Evolutionary conservation across 2,797 vertebrate species (phyloP).

Genomic region (Thaleichthys pacificus): DNA sequence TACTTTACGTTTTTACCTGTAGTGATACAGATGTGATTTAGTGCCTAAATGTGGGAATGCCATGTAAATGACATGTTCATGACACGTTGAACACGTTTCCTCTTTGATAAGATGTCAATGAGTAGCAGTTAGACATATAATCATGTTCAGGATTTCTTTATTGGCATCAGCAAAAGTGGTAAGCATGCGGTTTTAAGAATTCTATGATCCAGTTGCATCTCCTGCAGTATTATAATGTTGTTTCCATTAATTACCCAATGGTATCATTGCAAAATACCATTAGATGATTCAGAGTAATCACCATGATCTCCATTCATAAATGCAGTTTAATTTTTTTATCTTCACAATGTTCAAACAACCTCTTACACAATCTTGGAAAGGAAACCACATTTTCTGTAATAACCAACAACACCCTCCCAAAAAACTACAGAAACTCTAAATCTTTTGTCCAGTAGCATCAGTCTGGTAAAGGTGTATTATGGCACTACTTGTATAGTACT

Average conservation of each 20-base stretch:
- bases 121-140: neutral
- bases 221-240: slow-evolving; percentile 45
- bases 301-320: slow-evolving; percentile 56
- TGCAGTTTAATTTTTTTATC: slow-evolving; percentile 44
- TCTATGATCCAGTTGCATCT: slow-evolving; percentile 61
- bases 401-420: slow-evolving; percentile 32
- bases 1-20: too few relatives aligned
- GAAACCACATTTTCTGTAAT: slow-evolving; percentile 43
- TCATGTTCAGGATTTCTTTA: slow-evolving; percentile 71
- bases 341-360: slow-evolving; percentile 46
- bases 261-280: slow-evolving; percentile 48
- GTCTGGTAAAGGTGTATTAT: slow-evolving; percentile 43
- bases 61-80: too few relatives aligned
- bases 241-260: slow-evolving; percentile 41
- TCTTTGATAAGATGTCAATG: neutral
- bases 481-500: slow-evolving; percentile 48
- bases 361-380: slow-evolving; percentile 46
- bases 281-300: slow-evolving; percentile 42
- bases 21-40: neutral
- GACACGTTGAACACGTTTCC: too few relatives aligned
- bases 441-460: slow-evolving; percentile 46
- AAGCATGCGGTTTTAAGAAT: slow-evolving; percentile 73
- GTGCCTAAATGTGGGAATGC: neutral
- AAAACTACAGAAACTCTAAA: slow-evolving; percentile 48
- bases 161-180: slow-evolving; percentile 80